Evolutionary conservation across 2,113 vertebrate species (phyloP), one percentile per base, ranked within the genome.

Genomic region (Entosphenus tridentatus): DNA sequence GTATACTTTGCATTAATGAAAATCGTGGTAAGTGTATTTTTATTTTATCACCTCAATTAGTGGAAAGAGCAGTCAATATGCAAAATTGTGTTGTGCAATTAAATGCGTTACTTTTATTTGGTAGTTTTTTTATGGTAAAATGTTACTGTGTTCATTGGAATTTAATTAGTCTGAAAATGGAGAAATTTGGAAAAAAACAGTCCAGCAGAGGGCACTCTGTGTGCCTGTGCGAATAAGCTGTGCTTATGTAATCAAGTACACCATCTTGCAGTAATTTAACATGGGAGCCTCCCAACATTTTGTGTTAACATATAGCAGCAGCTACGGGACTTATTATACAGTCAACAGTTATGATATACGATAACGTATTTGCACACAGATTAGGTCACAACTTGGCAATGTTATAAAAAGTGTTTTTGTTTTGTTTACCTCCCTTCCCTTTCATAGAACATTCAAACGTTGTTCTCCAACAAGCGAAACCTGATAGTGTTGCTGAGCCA

Each of bases 1-100:
- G 87, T 98, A 2, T 98, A 98, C 80, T 83, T 97, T 87, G 96
- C 93, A 10, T 89, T 89, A 75, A 95, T 90, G 67, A 89, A 97
- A 80, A 92, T 98, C 72, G 89, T 96, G 86, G 93, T 96, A 81
- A 75, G 77, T 73, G 12, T 71, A 69, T 9, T 1, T 17, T 10
- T 70, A 74, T 57, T 9, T 2, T 72, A 0, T 14, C 2, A 70
- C 72, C 67, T 65, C 67, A 2, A 11, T 21, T 17, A n/a, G 67
- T 56, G 8, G 9, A 59, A 59, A 59, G 10, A 67, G 9, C 58
- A 8, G n/a, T 70, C 11, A 57, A 18, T n/a, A 62, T 17, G 21
- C 57, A 55, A 57, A 17, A 39, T 58, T 39, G 39, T 39, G 39
- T 39, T 6, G 39, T 39, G 39, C 39, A 39, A 39, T 39, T 39